Evolutionary conservation across 2,797 vertebrate species (phyloP).

Genomic region (Cottoperca gobio): DNA sequence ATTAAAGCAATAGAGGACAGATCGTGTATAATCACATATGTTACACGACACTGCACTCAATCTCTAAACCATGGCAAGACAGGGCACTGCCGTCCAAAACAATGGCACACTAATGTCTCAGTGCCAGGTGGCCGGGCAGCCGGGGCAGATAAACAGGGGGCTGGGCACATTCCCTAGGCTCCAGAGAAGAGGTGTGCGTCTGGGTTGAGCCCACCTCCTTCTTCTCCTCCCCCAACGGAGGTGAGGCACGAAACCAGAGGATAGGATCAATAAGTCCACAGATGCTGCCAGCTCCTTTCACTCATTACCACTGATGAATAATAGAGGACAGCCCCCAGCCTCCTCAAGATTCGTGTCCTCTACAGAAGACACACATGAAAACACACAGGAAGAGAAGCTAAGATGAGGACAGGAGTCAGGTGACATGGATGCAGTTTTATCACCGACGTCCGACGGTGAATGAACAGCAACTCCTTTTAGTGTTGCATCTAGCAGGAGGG

Average conservation of each 20-base stretch:
- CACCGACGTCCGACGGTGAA: background rate
- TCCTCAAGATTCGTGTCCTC: conserved; percentile 57
- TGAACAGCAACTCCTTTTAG: conserved; percentile 2
- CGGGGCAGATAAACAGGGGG: conserved; percentile 16
- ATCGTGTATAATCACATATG: conserved; percentile 11
- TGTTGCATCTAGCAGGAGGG: conserved; percentile 1
- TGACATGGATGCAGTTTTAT: conserved; percentile 15
- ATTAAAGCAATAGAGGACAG: background rate
- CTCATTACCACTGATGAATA: conserved; percentile 84
- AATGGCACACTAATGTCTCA: conserved; percentile 39
- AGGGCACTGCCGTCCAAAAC: conserved; percentile 4
- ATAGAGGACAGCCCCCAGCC: conserved; percentile 74
- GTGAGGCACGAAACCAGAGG: conserved; percentile 72
- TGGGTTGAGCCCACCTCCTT: conserved; percentile 32
- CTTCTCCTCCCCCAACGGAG: conserved; percentile 60
- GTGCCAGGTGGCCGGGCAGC: conserved; percentile 50
- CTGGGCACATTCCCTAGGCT: conserved; percentile 25
- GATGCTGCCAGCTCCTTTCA: conserved; percentile 77
- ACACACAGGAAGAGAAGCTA: conserved; percentile 2
- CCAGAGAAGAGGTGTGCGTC: conserved; percentile 46
- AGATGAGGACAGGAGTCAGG: conserved; percentile 13
- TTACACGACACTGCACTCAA: background rate
- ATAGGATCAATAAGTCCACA: conserved; percentile 81
- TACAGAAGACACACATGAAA: conserved; percentile 32
- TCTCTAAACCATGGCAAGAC: background rate